Evolutionary conservation across 1,140 invertebrate genomes (phyloP).

Genomic region (Pinna nobilis): DNA sequence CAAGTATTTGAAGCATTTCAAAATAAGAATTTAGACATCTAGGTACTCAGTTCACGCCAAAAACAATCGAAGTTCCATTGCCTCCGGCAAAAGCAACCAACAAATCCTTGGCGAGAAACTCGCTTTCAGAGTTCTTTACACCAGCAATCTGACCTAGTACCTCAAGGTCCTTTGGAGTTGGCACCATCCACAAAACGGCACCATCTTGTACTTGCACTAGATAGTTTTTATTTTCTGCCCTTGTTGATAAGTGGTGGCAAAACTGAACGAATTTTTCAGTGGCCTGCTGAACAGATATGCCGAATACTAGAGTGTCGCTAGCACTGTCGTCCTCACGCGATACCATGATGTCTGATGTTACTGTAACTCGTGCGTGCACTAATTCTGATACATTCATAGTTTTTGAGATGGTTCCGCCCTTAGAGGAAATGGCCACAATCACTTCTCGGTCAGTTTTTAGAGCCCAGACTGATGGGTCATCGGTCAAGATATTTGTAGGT

Average conservation of each 20-base stretch:
- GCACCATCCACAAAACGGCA: conserved; percentile 36
- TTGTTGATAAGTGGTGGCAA: too few relatives aligned
- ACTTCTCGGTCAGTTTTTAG: conserved; percentile 12
- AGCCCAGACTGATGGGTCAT: conserved; percentile 33
- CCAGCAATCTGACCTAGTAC: conserved; percentile 50
- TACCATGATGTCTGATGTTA: conserved; percentile 47
- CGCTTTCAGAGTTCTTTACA: conserved; percentile 8
- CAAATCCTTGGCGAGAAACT: not conserved
- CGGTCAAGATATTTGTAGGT: too few relatives aligned
- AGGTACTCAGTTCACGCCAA: conserved; percentile 4
- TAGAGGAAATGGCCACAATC: conserved; percentile 19
- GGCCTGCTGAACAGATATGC: too few relatives aligned
- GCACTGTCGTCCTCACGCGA: conserved; percentile 3
- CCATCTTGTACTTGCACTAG: conserved; percentile 2
- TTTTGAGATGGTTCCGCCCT: conserved; percentile 32
- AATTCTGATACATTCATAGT: conserved; percentile 28
- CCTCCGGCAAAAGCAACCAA: conserved; percentile 1
- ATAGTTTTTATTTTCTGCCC: conserved; percentile 10
- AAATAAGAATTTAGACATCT: too few relatives aligned
- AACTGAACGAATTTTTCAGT: not conserved
- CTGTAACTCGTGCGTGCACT: conserved; percentile 11
- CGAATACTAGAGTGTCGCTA: conserved; percentile 8
- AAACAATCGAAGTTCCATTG: not conserved
- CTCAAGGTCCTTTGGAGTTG: conserved; percentile 37
- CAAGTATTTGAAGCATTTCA: too few relatives aligned